phyloP scores from a whole-genome alignment of 1,140 invertebrate species.

The Platyscapa corneri region DNA sequence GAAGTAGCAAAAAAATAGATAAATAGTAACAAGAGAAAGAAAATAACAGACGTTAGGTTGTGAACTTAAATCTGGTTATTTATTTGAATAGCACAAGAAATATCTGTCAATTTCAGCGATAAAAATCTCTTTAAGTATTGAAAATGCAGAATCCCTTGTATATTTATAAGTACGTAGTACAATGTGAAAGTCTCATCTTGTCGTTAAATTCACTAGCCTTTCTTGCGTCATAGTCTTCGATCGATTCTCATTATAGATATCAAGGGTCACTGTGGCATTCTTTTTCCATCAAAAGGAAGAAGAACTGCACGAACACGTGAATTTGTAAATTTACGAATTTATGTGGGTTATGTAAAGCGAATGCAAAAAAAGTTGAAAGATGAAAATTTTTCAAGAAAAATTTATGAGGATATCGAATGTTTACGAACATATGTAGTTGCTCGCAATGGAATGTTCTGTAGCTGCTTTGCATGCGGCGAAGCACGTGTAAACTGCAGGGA shows the following conservation, averaged over 20 bases:
- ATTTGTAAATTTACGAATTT: constrained; percentile 31
- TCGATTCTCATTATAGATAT: constrained; percentile 24
- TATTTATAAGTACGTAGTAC: too few species aligned
- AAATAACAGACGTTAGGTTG: background rate
- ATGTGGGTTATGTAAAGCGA: constrained; percentile 1
- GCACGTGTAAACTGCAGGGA: too few species aligned
- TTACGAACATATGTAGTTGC: background rate
- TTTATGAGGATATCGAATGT: background rate
- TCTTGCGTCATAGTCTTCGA: background rate
- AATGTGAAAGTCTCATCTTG: background rate
- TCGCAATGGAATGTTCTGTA: too few species aligned
- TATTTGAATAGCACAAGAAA: background rate
- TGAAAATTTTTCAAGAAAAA: background rate
- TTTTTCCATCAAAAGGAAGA: background rate
- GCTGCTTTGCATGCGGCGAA: too few species aligned
- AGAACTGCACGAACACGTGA: background rate
- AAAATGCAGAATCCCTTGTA: background rate
- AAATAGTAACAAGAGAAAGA: too few species aligned
- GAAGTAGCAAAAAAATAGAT: background rate
- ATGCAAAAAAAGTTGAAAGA: background rate
- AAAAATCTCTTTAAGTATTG: background rate
- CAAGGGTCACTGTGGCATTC: background rate
- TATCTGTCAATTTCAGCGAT: background rate
- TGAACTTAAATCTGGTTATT: background rate
- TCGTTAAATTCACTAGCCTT: background rate